A percentile compares a stretch with the other conserved stretches of the same genome.
Conservation (phyloP, 2,113 vertebrate genomes). For the Formicarius rufipectus region DNA sequence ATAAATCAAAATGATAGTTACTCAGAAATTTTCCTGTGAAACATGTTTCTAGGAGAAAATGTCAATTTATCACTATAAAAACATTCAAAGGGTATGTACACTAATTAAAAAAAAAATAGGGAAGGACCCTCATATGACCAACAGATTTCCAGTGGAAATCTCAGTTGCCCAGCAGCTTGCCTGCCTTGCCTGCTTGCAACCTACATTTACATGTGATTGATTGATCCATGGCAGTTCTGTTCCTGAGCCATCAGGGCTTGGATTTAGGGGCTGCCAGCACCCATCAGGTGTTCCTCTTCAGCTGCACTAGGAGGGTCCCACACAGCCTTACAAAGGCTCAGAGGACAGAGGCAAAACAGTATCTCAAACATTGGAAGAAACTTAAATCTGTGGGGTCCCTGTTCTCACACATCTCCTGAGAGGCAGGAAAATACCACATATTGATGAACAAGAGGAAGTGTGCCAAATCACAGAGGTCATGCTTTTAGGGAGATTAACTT, state of each 20-base stretch:
- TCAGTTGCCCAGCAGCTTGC: neutral
- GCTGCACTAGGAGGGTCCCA: neutral
- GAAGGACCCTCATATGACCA: neutral
- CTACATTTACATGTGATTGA: accelerated
- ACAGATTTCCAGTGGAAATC: neutral
- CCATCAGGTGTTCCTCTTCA: neutral
- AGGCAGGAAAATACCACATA: neutral
- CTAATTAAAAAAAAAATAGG: neutral
- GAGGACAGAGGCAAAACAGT: neutral
- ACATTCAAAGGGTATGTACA: neutral
- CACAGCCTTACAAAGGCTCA: neutral
- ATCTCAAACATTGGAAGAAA: neutral
- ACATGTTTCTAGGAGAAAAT: slow-evolving; percentile 5
- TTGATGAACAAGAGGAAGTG: neutral
- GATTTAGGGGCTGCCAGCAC: neutral
- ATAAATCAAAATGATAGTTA: slow-evolving; percentile 14
- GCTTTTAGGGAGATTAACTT: neutral
- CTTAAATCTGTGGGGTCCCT: neutral
- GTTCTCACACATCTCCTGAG: neutral
- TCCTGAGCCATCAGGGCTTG: neutral
- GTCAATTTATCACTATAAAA: slow-evolving; percentile 23
- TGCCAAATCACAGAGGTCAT: neutral
- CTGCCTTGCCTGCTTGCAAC: neutral
- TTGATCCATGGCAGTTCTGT: neutral
- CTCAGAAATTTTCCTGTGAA: neutral